A percentile compares a stretch with the other conserved stretches of the same genome.
These are phyloP conservation scores for Araneus ventricosus DNA, from an alignment of 1,140 invertebrate genomes.

Conservation along the genomic window DNA sequence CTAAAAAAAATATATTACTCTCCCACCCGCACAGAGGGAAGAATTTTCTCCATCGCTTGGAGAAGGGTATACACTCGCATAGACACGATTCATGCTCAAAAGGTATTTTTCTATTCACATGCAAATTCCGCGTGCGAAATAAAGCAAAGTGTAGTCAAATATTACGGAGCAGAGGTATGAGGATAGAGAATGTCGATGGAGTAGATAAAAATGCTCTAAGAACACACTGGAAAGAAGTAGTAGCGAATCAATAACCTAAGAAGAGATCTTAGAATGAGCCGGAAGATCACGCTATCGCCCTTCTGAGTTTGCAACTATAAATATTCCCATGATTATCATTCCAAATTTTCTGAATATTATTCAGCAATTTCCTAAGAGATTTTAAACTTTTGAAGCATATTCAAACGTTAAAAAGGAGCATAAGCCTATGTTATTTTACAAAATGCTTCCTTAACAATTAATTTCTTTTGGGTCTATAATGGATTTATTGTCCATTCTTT, in stretches of 20 bases:
- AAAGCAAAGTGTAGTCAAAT: slow-evolving; percentile 4
- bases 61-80: neutral
- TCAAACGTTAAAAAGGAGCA: no score
- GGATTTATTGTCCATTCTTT: no score
- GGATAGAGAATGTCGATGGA: neutral
- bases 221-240: neutral
- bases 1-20: neutral
- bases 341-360: no score
- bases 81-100: neutral
- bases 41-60: neutral
- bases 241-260: neutral
- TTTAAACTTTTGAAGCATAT: no score
- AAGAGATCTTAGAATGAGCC: neutral
- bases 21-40: neutral
- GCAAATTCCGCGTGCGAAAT: neutral
- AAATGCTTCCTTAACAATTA: no score
- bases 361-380: no score
- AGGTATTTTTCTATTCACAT: slow-evolving; percentile 18
- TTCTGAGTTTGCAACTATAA: neutral
- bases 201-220: neutral
- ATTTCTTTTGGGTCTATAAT: no score
- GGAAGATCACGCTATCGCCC: neutral
- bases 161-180: neutral
- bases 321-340: neutral
- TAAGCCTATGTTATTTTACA: no score